Evolutionary conservation across 2,797 vertebrate species (phyloP).

Genomic region (Thaleichthys pacificus): DNA sequence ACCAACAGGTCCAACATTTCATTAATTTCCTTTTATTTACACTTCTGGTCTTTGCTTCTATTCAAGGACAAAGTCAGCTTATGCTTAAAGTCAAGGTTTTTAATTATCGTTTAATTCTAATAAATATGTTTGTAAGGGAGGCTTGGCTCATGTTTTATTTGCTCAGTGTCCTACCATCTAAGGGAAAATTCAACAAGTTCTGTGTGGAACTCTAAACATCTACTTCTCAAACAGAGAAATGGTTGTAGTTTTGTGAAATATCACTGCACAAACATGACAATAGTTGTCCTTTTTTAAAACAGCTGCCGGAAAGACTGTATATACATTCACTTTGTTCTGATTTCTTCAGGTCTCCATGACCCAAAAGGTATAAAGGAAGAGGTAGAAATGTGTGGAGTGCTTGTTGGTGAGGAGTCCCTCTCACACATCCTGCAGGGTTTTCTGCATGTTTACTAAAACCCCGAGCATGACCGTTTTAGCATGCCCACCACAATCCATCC

Average conservation of each 20-base stretch:
- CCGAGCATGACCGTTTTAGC: constrained; percentile 55
- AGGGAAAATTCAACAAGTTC: constrained; percentile 38
- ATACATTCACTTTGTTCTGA: neutral
- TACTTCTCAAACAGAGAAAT: constrained; percentile 22
- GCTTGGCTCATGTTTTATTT: constrained; percentile 57
- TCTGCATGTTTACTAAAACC: constrained; percentile 60
- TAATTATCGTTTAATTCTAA: constrained; percentile 66
- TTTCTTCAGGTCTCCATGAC: neutral
- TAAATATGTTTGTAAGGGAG: constrained; percentile 59
- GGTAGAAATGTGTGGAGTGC: neutral
- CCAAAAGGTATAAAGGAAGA: neutral
- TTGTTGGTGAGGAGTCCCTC: constrained; percentile 27
- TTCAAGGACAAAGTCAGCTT: constrained; percentile 73
- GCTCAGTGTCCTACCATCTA: constrained; percentile 45
- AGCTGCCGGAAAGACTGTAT: neutral
- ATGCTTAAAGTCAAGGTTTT: constrained; percentile 59
- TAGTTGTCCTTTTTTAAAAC: too few species aligned
- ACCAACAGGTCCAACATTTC: constrained; percentile 74
- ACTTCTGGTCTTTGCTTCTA: constrained; percentile 56
- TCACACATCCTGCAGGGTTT: constrained; percentile 46
- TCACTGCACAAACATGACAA: neutral
- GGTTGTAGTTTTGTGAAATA: neutral
- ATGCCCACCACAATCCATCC: constrained; percentile 60
- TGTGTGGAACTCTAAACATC: constrained; percentile 48
- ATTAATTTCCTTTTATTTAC: constrained; percentile 82